Conservation (phyloP, 2,113 vertebrate genomes). For the Nipponia nippon region DNA sequence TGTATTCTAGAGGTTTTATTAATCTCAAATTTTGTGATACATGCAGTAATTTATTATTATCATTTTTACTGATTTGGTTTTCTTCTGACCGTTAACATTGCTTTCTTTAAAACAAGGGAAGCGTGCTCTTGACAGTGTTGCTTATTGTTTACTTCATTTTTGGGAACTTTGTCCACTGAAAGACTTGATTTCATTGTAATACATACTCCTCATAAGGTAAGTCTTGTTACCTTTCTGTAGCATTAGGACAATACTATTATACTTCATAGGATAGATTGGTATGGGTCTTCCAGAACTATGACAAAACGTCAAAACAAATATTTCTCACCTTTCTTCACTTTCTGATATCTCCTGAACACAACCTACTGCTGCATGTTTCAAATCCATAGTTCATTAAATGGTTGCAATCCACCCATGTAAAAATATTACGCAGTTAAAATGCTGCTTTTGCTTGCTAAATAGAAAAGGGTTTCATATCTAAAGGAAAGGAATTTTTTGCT, state of each 20-base stretch:
- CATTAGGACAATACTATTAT: neutral
- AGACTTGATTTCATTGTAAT: neutral
- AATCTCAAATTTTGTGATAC: neutral
- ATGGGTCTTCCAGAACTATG: neutral
- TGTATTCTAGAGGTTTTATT: neutral
- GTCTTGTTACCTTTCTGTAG: neutral
- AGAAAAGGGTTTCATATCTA: neutral
- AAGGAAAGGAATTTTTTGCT: neutral
- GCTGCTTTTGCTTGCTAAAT: neutral
- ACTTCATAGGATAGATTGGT: neutral
- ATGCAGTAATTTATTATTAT: neutral
- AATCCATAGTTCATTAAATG: neutral
- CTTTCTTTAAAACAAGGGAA: neutral
- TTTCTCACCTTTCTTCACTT: neutral
- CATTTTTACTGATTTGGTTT: neutral
- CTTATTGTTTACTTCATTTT: neutral
- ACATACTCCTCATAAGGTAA: neutral
- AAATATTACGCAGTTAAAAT: neutral
- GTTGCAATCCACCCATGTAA: neutral
- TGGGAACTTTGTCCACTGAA: neutral
- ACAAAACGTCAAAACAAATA: neutral
- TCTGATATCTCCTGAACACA: neutral
- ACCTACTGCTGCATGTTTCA: neutral
- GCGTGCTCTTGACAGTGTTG: neutral
- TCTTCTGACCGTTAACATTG: neutral